Evolutionary conservation across 2,113 vertebrate genomes (phyloP), one percentile per base, ranked within the genome.

Genomic region (Microtus pennsylvanicus): DNA sequence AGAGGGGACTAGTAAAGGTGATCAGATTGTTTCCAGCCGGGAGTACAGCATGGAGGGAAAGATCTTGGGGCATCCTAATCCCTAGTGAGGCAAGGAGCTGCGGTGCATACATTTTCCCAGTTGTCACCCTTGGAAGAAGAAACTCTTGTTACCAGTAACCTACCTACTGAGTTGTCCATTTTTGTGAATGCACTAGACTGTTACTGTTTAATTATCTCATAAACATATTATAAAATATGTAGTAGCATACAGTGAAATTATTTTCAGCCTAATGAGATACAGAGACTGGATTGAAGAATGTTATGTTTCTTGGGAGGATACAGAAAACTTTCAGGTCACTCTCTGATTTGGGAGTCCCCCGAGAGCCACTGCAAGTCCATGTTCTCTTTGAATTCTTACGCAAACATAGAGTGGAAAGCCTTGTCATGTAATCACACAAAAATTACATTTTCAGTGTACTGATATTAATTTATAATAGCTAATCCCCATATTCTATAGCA

Each of bases 101-200:
- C 38, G 33, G 10, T 12, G 12, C 88, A 12, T 6, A 65, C n/a
- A 35, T 72, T 58, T 87, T 91, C 90, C 24, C 19, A 89, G 9
- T 13, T 61, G 8, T 69, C 35, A 10, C 52, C 26, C 75, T 92
- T 61, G 83, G 92, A 95, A 94, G 70, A 85, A 83, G 85, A 50
- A 61, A 19, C 17, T 52, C 69, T 26, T 81, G 28, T 78, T 95
- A 50, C 55, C 58, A 74, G 47, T 86, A 91, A 63, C 65, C 65
- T 52, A 63, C 65, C 65, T 52, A n/a, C 82, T 90, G 61, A 74
- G 14, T 30, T 86, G 14, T 78, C 35, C 61, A 22, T 94, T 38
- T 94, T 82, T 94, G 33, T 96, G 38, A 94, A 91, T 52, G 86
- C 52, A 93, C 70, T 42, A 96, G 67, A 82, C 76, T 91, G n/a